phyloP scores from a whole-genome alignment of 2,888 invertebrate species.

The Eupithecia dodoneata region DNA sequence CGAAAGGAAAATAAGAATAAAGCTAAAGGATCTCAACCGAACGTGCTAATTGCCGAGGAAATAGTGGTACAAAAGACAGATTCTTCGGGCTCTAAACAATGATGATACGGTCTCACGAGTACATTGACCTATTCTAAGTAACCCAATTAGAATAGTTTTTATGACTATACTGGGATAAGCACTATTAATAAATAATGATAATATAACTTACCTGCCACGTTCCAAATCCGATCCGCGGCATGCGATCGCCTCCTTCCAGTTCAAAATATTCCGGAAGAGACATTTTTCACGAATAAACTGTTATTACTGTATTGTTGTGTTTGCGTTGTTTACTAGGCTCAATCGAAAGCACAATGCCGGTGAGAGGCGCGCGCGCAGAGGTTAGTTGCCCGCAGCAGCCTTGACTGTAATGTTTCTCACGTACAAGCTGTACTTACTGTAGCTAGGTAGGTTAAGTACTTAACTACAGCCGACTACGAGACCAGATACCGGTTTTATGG shows the following conservation, averaged over 20 bases:
- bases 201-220: slow-evolving; percentile 89
- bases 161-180: background rate
- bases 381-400: slow-evolving; percentile 44
- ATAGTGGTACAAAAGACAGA: slow-evolving; percentile 20
- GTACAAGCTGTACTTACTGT: background rate
- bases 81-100: slow-evolving; percentile 11
- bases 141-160: background rate
- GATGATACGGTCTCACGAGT: slow-evolving; percentile 37
- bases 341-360: slow-evolving; percentile 53
- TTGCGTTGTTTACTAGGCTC: slow-evolving; percentile 43
- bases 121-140: slow-evolving; percentile 22
- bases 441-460: background rate
- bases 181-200: slow-evolving; percentile 3
- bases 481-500: slow-evolving; percentile 37
- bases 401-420: slow-evolving; percentile 43
- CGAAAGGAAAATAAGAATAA: slow-evolving; percentile 41
- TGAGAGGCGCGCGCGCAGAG: slow-evolving; percentile 44
- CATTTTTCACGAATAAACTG: slow-evolving; percentile 52
- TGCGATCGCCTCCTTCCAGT: slow-evolving; percentile 81
- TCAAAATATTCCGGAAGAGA: slow-evolving; percentile 64
- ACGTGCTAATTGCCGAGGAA: slow-evolving; percentile 13
- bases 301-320: slow-evolving; percentile 28
- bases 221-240: slow-evolving; percentile 90
- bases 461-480: slow-evolving; percentile 21
- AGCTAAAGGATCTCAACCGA: slow-evolving; percentile 35